Percentiles rank a stretch among this genome's conserved stretches.
Evolutionary conservation across 2,113 vertebrate genomes (phyloP).

Genomic region (Oxyura jamaicensis): DNA sequence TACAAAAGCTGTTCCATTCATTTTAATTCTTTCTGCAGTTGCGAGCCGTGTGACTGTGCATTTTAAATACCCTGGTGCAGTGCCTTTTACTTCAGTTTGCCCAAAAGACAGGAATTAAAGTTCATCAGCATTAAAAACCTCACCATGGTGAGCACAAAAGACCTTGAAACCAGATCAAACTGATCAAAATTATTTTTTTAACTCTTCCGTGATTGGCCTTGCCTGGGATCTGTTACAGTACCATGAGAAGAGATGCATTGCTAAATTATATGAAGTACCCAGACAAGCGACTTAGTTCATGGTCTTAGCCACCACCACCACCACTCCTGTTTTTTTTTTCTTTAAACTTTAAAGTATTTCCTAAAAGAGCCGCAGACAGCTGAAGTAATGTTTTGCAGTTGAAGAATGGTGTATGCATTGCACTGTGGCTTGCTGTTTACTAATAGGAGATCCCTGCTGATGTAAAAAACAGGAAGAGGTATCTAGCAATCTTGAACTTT

Average conservation of each 20-base stretch:
- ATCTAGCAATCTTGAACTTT: background rate
- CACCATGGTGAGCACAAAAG: accelerated
- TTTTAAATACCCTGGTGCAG: conserved; percentile 8
- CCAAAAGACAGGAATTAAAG: background rate
- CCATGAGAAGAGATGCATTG: background rate
- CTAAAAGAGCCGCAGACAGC: background rate
- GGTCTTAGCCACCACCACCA: background rate
- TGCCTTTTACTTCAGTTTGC: background rate
- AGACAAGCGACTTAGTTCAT: background rate
- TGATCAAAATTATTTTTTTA: background rate
- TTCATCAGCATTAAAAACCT: background rate
- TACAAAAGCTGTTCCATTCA: background rate
- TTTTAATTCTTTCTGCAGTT: conserved; percentile 11
- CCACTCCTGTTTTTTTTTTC: background rate
- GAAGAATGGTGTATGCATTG: background rate
- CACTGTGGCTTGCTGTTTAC: background rate
- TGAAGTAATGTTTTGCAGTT: background rate
- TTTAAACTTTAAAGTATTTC: background rate
- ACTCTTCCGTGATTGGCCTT: background rate
- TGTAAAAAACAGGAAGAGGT: background rate
- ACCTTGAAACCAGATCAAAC: background rate
- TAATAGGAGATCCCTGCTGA: background rate
- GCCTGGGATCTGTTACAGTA: background rate
- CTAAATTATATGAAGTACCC: background rate
- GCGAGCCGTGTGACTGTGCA: background rate